Conservation (phyloP, 2,113 vertebrate species). For the Desmodus rotundus region DNA sequence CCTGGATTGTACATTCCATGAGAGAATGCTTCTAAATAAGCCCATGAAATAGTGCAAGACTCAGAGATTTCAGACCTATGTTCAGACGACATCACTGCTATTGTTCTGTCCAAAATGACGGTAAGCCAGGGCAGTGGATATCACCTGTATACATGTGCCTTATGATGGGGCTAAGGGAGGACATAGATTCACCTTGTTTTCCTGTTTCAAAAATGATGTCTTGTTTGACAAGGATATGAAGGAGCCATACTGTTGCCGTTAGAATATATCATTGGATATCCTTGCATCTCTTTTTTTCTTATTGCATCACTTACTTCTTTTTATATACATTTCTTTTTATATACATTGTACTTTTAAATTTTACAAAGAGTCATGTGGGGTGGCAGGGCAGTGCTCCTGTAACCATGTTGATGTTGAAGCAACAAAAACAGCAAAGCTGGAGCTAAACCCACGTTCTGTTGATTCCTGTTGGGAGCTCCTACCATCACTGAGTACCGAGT, state of each 20-base stretch:
- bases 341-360: background rate
- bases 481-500: background rate
- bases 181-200: background rate
- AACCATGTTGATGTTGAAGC: background rate
- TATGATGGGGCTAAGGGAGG: too few relatives aligned
- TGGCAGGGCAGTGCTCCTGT: background rate
- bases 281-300: background rate
- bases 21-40: background rate
- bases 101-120: background rate
- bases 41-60: background rate
- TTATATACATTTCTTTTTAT: background rate
- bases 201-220: background rate
- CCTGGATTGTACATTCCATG: background rate
- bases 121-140: background rate
- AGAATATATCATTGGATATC: background rate
- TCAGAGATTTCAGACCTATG: background rate
- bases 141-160: background rate
- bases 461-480: background rate
- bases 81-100: background rate
- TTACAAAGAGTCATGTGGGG: background rate
- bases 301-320: background rate
- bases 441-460: background rate
- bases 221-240: background rate
- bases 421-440: background rate
- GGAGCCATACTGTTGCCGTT: background rate